phyloP scores from a whole-genome alignment of 2,113 vertebrate species.

The Spilogale gracilis region DNA sequence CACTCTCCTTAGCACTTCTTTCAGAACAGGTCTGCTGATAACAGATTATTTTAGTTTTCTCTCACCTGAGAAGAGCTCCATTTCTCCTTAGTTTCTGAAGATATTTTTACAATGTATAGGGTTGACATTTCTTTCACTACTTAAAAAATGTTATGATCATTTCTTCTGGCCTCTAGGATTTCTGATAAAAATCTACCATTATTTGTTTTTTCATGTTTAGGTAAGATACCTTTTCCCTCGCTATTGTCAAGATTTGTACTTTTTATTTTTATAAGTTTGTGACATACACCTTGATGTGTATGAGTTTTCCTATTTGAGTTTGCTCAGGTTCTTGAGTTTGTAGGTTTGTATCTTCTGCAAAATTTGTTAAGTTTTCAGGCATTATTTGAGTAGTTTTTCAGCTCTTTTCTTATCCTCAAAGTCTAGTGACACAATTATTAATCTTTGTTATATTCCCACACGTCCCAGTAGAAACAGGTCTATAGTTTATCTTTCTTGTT shows the following conservation, averaged over 20 bases:
- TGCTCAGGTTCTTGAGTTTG: neutral
- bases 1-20: neutral
- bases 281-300: neutral
- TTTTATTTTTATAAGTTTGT: neutral
- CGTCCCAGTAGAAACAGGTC: neutral
- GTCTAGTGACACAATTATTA: neutral
- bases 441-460: neutral
- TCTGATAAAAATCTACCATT: neutral
- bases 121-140: neutral
- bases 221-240: neutral
- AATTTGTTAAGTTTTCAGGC: neutral
- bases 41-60: neutral
- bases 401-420: neutral
- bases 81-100: neutral
- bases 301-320: neutral
- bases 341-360: neutral
- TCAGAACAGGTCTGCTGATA: neutral
- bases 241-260: neutral
- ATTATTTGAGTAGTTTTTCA: neutral
- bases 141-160: neutral
- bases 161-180: neutral
- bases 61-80: neutral
- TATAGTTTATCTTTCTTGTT: neutral
- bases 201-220: neutral
- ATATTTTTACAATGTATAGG: neutral